Conservation (phyloP, 2,113 vertebrate species). For the Syngnathus typhle region DNA sequence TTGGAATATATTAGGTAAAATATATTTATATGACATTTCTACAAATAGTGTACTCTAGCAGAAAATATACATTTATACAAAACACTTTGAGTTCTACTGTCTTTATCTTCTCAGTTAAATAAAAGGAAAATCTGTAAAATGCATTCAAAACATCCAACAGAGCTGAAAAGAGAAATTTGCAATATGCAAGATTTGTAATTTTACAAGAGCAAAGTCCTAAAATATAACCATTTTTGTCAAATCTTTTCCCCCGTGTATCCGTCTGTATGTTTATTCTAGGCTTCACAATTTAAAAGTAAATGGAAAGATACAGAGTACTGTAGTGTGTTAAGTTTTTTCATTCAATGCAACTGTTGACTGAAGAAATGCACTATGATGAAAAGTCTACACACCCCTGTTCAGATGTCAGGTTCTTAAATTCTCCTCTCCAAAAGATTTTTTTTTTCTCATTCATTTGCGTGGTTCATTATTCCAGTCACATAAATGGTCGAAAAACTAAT, state of each 20-base stretch:
- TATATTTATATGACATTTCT: constrained; percentile 21
- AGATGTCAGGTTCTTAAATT: constrained; percentile 4
- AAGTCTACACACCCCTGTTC: neutral
- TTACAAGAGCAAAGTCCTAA: neutral
- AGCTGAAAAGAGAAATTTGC: neutral
- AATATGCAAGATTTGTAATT: neutral
- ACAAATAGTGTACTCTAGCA: constrained; percentile 21
- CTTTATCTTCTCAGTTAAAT: constrained; percentile 3
- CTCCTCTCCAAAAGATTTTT: neutral
- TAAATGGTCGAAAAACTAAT: neutral
- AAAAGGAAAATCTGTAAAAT: neutral
- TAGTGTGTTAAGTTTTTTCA: constrained; percentile 29
- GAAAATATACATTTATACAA: constrained; percentile 6
- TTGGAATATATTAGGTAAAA: constrained; percentile 41
- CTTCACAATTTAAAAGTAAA: constrained; percentile 1
- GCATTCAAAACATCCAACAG: neutral
- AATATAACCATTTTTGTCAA: too few species aligned
- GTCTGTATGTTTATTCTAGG: neutral
- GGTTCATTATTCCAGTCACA: neutral
- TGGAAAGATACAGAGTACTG: constrained; percentile 5
- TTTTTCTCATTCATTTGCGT: neutral
- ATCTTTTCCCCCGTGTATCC: neutral
- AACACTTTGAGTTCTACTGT: neutral
- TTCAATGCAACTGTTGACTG: constrained; percentile 17
- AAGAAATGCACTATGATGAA: neutral